Evolutionary conservation across 2,113 vertebrate genomes (phyloP), one percentile per base, ranked within the genome.

Genomic region (Nyctereutes procyonoides): DNA sequence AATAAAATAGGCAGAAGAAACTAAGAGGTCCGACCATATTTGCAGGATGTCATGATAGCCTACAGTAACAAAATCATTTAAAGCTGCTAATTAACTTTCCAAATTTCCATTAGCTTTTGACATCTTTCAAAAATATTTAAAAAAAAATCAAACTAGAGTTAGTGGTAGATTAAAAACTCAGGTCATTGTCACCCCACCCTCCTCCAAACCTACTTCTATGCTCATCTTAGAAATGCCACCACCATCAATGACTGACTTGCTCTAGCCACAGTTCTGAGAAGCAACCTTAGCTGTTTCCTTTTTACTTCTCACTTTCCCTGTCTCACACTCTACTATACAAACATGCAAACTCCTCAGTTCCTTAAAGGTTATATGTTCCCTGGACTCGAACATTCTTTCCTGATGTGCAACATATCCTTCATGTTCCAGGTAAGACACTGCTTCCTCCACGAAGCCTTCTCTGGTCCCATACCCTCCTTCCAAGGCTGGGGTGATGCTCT

Each of bases 101-200:
- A 82, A 62, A 83, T 95, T 85, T 91, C 51, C 67, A 93, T 89
- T 90, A 83, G 71, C 48, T 93, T 93, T 69, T 86, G 87, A 95
- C 76, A 62, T 82, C 53, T 32, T 90, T 87, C 38, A 67, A 88
- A 82, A 95, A 79, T 67, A 76, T 22, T 51, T 2, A 0, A 53
- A 84, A 80, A 53, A 95, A 88, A 58, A 71, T 5, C 24, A 63
- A 8, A n/a, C 43, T 51, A 58, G 93, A 93, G 60, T 48, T 51
- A 28, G 60, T 38, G 71, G 81, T 11, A 19, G 69, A 82, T 55
- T 32, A 71, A 77, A 51, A 56, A 30, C 8, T 6, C 15, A 24
- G 60, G 22, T 63, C 32, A 6, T 6, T 28, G 43, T 51, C 62
- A 69, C 9, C 60, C n/a, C 8, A 15, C 4, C 26, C 56, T 81